Percentiles rank a stretch among this genome's conserved stretches.
Conservation (phyloP, 2,888 invertebrate genomes). For the Ophraella communa region DNA sequence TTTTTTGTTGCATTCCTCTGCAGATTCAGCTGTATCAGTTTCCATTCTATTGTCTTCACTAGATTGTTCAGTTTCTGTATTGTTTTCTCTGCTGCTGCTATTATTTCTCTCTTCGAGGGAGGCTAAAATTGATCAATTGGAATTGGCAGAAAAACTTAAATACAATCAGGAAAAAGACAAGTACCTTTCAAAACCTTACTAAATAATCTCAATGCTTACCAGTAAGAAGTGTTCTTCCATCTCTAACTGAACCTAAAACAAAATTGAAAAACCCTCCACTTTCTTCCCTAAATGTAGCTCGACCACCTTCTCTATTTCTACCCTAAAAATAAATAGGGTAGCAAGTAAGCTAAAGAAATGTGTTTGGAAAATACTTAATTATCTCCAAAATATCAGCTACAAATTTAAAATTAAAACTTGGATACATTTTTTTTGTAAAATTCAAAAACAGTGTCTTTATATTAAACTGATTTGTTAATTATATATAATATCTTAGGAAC, state of each 20-base stretch:
- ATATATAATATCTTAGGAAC: no score
- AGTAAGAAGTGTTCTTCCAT: constrained; percentile 31
- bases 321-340: constrained; percentile 25
- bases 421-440: background rate
- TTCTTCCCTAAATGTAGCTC: constrained; percentile 38
- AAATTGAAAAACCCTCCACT: constrained; percentile 40
- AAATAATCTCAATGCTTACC: no score
- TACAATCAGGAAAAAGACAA: no score
- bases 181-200: no score
- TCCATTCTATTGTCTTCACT: constrained; percentile 36
- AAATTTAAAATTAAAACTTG: no score
- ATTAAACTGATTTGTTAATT: no score
- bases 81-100: constrained; percentile 20
- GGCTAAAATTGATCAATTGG: background rate
- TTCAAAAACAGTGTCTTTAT: no score
- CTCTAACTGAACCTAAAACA: constrained; percentile 39
- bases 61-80: constrained; percentile 26
- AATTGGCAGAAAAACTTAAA: no score
- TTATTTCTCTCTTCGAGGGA: constrained; percentile 2
- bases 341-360: no score
- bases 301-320: constrained; percentile 39
- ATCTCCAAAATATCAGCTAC: no score
- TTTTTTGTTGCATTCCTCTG: constrained; percentile 32
- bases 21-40: constrained; percentile 38
- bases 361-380: no score